Percentiles rank a stretch among this genome's conserved stretches.
Conservation (phyloP, 2,113 vertebrate species). For the Cynopterus brachyotis region DNA sequence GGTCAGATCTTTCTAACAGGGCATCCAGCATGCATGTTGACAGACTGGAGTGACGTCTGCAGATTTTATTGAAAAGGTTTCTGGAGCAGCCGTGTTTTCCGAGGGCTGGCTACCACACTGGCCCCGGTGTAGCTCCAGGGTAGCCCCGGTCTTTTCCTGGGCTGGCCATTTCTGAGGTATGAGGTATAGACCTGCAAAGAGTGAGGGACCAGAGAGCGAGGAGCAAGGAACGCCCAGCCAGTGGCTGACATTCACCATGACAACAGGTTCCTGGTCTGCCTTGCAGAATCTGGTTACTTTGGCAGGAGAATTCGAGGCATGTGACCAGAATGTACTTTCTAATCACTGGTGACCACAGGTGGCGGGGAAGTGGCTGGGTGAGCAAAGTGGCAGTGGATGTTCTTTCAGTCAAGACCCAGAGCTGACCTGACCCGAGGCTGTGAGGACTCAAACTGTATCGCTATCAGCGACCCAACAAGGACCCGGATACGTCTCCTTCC, state of each 20-base stretch:
- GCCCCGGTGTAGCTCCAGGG: neutral
- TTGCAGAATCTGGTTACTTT: too few relatives aligned
- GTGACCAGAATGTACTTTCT: neutral
- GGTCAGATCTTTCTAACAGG: neutral
- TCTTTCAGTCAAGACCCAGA: neutral
- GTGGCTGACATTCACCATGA: neutral
- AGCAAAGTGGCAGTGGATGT: neutral
- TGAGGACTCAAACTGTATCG: neutral
- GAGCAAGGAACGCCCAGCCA: fast-evolving
- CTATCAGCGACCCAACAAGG: neutral
- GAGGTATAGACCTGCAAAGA: neutral
- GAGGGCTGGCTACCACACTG: neutral
- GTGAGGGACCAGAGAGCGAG: neutral
- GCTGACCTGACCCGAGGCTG: neutral
- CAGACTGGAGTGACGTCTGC: fast-evolving
- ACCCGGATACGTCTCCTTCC: neutral
- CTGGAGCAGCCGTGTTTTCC: neutral
- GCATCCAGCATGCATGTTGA: neutral
- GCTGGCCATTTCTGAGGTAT: neutral
- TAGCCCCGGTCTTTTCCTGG: neutral
- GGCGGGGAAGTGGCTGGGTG: too few relatives aligned
- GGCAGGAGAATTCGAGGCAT: neutral
- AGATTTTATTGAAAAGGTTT: neutral
- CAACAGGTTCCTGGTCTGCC: neutral
- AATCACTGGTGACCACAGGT: neutral